Evolutionary conservation across 2,888 invertebrate genomes (phyloP).

Genomic region (Physocephala rufipes): DNA sequence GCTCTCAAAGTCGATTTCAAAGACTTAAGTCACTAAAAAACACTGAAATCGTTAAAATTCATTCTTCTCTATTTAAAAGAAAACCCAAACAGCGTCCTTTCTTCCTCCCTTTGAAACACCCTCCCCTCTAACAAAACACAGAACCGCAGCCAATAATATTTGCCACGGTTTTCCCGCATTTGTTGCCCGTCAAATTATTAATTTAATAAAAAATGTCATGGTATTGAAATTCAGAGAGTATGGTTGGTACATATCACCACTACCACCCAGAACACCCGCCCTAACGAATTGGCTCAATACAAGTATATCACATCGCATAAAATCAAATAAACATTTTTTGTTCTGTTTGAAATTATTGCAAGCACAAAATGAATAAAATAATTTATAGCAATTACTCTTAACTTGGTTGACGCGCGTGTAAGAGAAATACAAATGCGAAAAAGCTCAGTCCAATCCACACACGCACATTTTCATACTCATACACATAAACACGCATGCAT

Average conservation of each 20-base stretch:
- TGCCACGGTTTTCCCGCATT: background rate
- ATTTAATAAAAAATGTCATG: no score
- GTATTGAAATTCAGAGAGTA: background rate
- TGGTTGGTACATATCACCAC: background rate
- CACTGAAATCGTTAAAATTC: no score
- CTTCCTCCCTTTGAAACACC: no score
- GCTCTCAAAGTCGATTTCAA: no score
- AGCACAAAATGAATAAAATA: conserved; percentile 31
- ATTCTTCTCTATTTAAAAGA: no score
- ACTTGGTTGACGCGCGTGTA: background rate
- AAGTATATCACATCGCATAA: conserved; percentile 23
- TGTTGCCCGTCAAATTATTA: no score
- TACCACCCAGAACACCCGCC: background rate
- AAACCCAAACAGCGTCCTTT: no score
- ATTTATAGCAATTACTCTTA: conserved; percentile 26
- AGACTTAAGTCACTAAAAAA: no score
- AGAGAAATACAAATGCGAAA: no score
- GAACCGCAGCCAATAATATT: background rate
- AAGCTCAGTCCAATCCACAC: background rate
- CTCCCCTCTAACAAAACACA: no score
- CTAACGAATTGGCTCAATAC: background rate
- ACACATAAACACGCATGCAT: conserved; percentile 3
- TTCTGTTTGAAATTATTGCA: background rate
- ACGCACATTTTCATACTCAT: background rate
- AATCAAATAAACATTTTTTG: conserved; percentile 33